Conservation (phyloP, 2,113 vertebrate genomes). For the Mohoua ochrocephala region DNA sequence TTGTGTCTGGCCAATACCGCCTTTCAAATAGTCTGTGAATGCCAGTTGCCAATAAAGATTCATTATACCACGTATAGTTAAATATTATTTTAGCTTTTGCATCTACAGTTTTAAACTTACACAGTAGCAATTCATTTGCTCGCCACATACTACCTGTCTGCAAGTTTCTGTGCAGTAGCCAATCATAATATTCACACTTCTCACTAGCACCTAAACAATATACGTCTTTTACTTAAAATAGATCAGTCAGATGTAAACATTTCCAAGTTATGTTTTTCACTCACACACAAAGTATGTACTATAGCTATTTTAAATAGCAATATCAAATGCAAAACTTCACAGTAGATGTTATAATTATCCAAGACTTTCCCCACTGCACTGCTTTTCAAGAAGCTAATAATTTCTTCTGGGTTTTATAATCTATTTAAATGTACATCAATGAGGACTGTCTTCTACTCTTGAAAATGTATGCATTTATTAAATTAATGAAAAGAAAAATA, state of each 20-base stretch:
- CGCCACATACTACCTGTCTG: slow-evolving; percentile 37
- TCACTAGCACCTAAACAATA: slow-evolving; percentile 40
- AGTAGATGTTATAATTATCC: not conserved
- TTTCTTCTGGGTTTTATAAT: not conserved
- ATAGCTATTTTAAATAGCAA: slow-evolving; percentile 17
- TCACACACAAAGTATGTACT: not conserved
- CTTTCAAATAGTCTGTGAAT: slow-evolving; percentile 69
- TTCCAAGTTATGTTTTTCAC: slow-evolving; percentile 26
- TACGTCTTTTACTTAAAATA: slow-evolving; percentile 60
- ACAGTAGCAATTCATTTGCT: slow-evolving; percentile 66
- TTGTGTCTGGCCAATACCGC: slow-evolving; percentile 72
- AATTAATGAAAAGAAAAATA: not conserved
- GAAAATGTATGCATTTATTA: not conserved
- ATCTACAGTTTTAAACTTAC: slow-evolving; percentile 59
- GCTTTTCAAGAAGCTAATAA: not conserved
- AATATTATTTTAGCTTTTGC: slow-evolving; percentile 71
- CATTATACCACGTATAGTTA: slow-evolving; percentile 62
- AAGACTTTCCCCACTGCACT: not conserved
- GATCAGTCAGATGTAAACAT: slow-evolving; percentile 24
- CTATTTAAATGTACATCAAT: not conserved
- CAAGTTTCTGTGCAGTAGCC: slow-evolving; percentile 42
- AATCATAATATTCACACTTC: slow-evolving; percentile 66
- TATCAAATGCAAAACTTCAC: slow-evolving; percentile 16
- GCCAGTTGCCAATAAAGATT: slow-evolving; percentile 70
- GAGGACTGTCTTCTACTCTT: not conserved